Evolutionary conservation across 2,797 vertebrate genomes (phyloP), one percentile per base, ranked within the genome.

Genomic region (Gambusia yucatana): DNA sequence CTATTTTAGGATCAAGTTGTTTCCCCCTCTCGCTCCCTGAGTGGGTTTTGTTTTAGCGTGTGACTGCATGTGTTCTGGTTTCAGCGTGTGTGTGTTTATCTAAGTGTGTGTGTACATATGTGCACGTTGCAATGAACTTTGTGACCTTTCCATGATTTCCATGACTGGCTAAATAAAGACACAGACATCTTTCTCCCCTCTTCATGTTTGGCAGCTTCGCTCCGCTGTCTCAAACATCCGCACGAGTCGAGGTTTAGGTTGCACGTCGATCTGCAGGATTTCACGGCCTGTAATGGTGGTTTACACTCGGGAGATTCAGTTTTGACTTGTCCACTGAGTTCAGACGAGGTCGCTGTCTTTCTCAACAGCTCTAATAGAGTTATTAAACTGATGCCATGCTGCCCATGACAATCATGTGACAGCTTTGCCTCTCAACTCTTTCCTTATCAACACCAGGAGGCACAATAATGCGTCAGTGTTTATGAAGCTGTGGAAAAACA

Each of bases 161-260:
- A 33, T 33, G 33, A 33, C 1, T 33, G 0, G 84, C 91, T 94
- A 92, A 89, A 91, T 88, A 94, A 89, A 93, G 85, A 79, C 52
- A 25, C 74, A 72, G 57, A 44, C 65, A 14, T 85, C 71, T 65
- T 81, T 75, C 77, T 80, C 47, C 57, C n/a, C 70, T 80, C 83
- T 79, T 87, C 80, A 86, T 85, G 81, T 87, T 86, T 87, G 80
- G 74, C 63, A 85, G 47, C 48, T 63, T 84, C 73, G 33, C 57
- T 75, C 63, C 14, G 41, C 84, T 61, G 72, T 88, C 57, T 75
- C 78, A 77, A 75, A 72, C 84, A 70, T 71, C 77, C 11, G 22
- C 73, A 81, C 48, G 73, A 79, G 48, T 78, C 48, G 44, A 77
- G 39, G 63, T 4, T 77, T 61, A 78, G 48, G 48, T 77, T 76